These are phyloP conservation scores for Lepidocolaptes lacrymiger DNA, from an alignment of 2,797 vertebrate genomes.

Conservation along the genomic window DNA sequence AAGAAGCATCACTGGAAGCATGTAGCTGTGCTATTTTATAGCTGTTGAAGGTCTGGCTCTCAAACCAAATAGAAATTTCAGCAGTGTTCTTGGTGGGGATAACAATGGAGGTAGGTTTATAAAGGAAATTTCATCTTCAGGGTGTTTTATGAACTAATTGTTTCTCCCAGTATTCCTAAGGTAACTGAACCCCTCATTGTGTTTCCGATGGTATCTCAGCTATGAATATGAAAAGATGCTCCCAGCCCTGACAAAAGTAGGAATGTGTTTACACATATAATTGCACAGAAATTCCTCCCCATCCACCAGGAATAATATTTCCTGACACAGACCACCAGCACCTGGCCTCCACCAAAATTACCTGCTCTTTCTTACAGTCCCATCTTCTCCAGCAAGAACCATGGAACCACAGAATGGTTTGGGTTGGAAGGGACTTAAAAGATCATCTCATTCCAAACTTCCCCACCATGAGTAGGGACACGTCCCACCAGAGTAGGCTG, in stretches of 20 bases:
- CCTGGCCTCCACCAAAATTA: background rate
- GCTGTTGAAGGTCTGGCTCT: background rate
- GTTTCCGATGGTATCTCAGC: background rate
- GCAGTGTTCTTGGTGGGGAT: background rate
- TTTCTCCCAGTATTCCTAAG: background rate
- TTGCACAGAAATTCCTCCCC: background rate
- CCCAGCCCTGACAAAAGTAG: background rate
- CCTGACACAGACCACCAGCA: background rate
- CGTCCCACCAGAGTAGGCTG: rapidly evolving
- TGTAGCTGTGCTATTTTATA: background rate
- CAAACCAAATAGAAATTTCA: background rate
- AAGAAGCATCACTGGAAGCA: background rate
- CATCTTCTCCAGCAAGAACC: background rate
- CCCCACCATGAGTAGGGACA: background rate
- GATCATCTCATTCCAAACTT: background rate
- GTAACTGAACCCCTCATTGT: background rate
- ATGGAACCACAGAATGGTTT: background rate
- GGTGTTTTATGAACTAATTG: background rate
- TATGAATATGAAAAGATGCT: background rate
- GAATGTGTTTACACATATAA: rapidly evolving
- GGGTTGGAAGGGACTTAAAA: background rate
- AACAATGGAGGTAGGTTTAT: background rate
- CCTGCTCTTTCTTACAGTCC: background rate
- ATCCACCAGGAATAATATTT: background rate
- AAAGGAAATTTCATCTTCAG: background rate